Evolutionary conservation across 2,113 vertebrate genomes (phyloP).

Genomic region (Mustela nigripes): DNA sequence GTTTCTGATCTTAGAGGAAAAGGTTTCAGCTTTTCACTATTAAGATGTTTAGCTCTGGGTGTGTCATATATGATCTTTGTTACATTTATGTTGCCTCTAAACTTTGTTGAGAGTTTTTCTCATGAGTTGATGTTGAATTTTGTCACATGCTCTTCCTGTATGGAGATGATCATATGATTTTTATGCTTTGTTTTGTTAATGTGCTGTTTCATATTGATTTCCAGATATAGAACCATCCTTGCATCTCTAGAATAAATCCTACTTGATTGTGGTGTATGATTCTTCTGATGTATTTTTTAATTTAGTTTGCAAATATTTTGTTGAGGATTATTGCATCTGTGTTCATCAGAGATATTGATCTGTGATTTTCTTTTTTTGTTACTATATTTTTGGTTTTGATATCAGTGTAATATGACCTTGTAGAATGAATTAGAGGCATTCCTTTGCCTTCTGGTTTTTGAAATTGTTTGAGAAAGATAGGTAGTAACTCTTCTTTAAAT

Average conservation of each 20-base stretch:
- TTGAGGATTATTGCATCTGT: neutral
- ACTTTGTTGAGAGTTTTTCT: neutral
- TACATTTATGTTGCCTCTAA: neutral
- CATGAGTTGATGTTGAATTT: neutral
- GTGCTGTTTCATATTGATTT: neutral
- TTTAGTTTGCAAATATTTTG: neutral
- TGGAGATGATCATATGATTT: neutral
- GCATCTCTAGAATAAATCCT: neutral
- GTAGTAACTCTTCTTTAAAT: neutral
- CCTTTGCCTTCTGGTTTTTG: neutral
- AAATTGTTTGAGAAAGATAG: neutral
- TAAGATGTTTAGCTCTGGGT: neutral
- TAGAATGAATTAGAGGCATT: neutral
- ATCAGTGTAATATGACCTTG: neutral
- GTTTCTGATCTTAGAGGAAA: neutral
- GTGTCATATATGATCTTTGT: neutral
- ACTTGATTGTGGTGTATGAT: neutral
- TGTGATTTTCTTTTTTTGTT: neutral
- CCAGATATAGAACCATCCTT: neutral
- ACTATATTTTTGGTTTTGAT: neutral
- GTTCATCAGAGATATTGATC: neutral
- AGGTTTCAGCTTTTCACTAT: neutral
- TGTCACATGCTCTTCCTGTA: neutral
- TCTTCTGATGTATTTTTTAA: neutral
- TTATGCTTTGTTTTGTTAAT: neutral